Evolutionary conservation across 2,888 invertebrate species (phyloP).

Genomic region (Sarcophaga rosellei): DNA sequence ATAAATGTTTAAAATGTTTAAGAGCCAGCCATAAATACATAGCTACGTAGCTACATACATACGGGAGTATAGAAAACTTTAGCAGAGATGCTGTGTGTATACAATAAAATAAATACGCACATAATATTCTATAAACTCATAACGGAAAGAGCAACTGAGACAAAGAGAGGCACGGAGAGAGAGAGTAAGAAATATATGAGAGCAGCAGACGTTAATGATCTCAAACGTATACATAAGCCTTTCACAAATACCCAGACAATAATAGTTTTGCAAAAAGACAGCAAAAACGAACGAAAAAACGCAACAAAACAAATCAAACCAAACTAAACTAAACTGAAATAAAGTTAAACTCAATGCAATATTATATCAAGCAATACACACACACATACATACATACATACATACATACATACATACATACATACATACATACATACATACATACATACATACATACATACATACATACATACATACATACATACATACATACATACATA

Average conservation of each 20-base stretch:
- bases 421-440: constrained; percentile 42
- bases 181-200: no score
- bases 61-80: not conserved
- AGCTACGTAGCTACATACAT: not conserved
- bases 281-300: not conserved
- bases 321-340: not conserved
- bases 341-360: constrained; percentile 51
- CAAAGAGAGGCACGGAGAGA: not conserved
- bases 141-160: not conserved
- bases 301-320: not conserved
- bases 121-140: not conserved
- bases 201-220: not conserved
- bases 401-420: not conserved
- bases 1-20: no score
- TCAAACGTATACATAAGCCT: not conserved
- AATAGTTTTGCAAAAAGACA: not conserved
- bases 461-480: no score
- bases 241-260: not conserved
- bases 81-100: not conserved
- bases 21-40: no score
- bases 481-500: constrained; percentile 32
- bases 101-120: no score
- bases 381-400: constrained; percentile 33
- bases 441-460: constrained; percentile 10
- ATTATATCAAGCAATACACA: constrained; percentile 62